These are phyloP conservation scores for Mastomys coucha DNA, from an alignment of 2,113 vertebrate species.

Conservation along the genomic window DNA sequence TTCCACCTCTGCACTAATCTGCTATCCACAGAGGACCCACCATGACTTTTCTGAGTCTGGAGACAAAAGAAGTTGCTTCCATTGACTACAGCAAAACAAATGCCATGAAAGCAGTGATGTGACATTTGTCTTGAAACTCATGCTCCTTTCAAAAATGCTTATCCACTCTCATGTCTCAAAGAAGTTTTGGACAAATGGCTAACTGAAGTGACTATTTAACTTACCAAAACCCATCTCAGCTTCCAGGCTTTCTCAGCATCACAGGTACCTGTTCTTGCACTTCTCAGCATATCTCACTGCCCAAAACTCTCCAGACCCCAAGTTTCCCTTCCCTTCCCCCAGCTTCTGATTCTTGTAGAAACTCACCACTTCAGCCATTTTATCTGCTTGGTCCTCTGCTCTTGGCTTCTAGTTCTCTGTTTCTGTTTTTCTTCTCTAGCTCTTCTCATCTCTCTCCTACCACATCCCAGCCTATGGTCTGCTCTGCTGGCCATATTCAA, in stretches of 20 bases:
- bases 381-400: not conserved
- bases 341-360: not conserved
- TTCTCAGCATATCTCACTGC: not conserved
- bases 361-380: not conserved
- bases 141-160: conserved; percentile 58
- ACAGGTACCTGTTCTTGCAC: too few species aligned
- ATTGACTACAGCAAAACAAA: conserved; percentile 46
- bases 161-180: not conserved
- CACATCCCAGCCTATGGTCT: not conserved
- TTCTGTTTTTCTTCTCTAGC: too few species aligned
- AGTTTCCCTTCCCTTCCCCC: too few species aligned
- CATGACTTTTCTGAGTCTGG: not conserved
- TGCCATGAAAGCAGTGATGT: conserved; percentile 23
- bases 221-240: too few species aligned
- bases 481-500: not conserved
- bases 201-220: not conserved
- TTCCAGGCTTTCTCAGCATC: not conserved
- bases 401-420: not conserved
- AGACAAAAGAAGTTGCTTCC: conserved; percentile 22
- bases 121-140: conserved; percentile 57
- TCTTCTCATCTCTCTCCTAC: too few species aligned
- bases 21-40: not conserved
- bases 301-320: too few species aligned
- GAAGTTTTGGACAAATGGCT: too few species aligned
- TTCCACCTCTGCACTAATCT: not conserved